Conservation (phyloP, 2,113 vertebrate species). For the Cardinalis cardinalis region DNA sequence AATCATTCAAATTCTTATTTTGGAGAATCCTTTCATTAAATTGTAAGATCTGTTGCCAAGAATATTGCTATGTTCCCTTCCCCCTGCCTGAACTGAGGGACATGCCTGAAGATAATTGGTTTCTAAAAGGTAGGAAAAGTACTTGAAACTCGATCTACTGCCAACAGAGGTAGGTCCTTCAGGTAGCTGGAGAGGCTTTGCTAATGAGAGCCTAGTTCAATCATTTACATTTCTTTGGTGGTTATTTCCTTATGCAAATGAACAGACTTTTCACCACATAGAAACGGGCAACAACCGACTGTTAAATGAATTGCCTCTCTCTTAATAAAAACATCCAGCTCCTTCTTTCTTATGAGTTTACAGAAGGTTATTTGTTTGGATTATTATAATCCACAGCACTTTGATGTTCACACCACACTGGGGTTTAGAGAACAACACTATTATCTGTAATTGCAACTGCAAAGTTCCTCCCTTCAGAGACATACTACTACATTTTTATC, state of each 20-base stretch:
- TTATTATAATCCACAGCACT: constrained; percentile 51
- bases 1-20: neutral
- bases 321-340: constrained; percentile 34
- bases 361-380: constrained; percentile 55
- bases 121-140: constrained; percentile 55
- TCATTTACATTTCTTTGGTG: constrained; percentile 56
- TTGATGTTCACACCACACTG: constrained; percentile 38
- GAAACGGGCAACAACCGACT: constrained; percentile 19
- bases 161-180: constrained; percentile 36
- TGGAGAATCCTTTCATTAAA: constrained; percentile 13
- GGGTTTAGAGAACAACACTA: constrained; percentile 47
- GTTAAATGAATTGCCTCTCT: constrained; percentile 41
- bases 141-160: constrained; percentile 53
- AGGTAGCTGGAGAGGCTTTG: constrained; percentile 44
- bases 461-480: constrained; percentile 20
- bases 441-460: constrained; percentile 45
- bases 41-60: constrained; percentile 1
- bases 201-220: constrained; percentile 42
- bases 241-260: constrained; percentile 65
- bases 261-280: constrained; percentile 7
- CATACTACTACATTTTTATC: constrained; percentile 30
- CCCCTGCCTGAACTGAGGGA: neutral
- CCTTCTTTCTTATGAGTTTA: constrained; percentile 22
- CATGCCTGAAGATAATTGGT: constrained; percentile 45
- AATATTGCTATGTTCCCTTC: neutral